Evolutionary conservation across 2,113 vertebrate species (phyloP).

Genomic region (Nycticryphes semicollaris): DNA sequence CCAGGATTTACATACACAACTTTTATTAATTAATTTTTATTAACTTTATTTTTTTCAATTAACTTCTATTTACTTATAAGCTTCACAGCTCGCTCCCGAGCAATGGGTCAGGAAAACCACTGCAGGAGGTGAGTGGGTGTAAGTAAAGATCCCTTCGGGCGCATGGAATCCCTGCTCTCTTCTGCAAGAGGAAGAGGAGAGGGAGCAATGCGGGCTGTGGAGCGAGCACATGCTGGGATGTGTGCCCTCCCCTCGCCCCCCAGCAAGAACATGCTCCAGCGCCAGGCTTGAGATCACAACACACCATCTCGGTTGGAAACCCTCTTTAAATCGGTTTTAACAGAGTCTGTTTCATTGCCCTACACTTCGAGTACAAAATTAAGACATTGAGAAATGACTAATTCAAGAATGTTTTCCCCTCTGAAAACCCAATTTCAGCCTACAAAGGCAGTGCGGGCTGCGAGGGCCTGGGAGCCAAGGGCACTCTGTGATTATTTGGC

Average conservation of each 20-base stretch:
- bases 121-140: not conserved
- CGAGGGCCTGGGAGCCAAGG: not conserved
- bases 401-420: not conserved
- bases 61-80: accelerated
- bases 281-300: not conserved
- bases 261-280: not conserved
- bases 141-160: not conserved
- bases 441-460: not conserved
- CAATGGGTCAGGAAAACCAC: accelerated
- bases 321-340: not conserved
- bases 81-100: accelerated
- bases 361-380: not conserved
- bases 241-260: not conserved
- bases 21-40: not conserved
- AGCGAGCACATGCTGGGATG: accelerated
- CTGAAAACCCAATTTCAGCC: not conserved
- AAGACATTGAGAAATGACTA: not conserved
- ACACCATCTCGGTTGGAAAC: not conserved
- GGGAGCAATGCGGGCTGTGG: not conserved
- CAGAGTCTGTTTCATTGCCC: not conserved
- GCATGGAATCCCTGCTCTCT: not conserved
- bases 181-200: not conserved
- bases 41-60: not conserved
- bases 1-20: accelerated
- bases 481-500: not conserved